Base-by-base conservation (phyloP, 2,888 invertebrate species). In the Nomada lathburiana region DNA sequence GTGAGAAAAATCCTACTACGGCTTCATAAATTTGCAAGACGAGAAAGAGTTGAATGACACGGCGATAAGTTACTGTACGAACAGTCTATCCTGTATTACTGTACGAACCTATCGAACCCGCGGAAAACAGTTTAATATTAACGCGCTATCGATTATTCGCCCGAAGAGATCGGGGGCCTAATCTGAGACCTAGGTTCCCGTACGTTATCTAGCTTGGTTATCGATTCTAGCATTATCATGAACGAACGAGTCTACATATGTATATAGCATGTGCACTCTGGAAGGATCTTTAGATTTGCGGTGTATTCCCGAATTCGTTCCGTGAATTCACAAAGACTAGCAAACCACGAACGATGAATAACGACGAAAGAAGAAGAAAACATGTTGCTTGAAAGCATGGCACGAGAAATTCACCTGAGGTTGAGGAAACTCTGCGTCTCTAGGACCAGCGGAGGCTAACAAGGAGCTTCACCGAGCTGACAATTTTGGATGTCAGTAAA, bases 61-160 rank as follows among this genome's bases (percentile, higher is more conserved):
- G 13, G 29, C 26, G 50, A 20, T 7, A 53, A 53, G 7, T 53
- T 36, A n/a, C 10, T 0, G 10, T 18, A 2, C 9, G 11, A 13
- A 36, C 3, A 10, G 9, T 7, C 11, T 11, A 11, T 18, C n/a
- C 52, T 13, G 10, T 13, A 23, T 23, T 36, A 29, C 9, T n/a
- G n/a, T 20, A 29, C 9, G 2, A 42, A 2, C n/a, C 23, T 18
- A 23, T 18, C 11, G 10, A 2, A 1, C 0, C 23, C 1, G 2
- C 5, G 36, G 20, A 73, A 73, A 64, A 65, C 65, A 65, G 65
- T 73, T 64, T 13, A 65, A 73, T 73, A 50, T 65, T 50, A 73
- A 65, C 20, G 64, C 47, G 7, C 13, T 29, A 73, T 73, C 72
- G 64, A 64, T 73, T 73, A 73, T 73, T 73, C 63, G 16, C 53